Evolutionary conservation across 2,888 invertebrate genomes (phyloP), one percentile per base, ranked within the genome.

Genomic region (Argyresthia goedartella): DNA sequence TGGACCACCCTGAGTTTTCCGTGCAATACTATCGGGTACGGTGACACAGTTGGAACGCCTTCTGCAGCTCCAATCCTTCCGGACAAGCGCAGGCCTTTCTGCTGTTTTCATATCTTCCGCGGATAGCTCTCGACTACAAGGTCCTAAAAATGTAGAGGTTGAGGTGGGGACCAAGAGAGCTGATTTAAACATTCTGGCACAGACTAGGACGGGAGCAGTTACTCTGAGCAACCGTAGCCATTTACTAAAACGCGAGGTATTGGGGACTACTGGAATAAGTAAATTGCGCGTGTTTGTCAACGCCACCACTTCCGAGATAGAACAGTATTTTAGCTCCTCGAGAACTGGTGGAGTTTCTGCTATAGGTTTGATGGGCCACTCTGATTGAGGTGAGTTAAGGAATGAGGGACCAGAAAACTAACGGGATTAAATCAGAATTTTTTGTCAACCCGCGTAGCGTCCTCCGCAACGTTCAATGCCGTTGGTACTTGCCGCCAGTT

Each of bases 221-320:
- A 52, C 2, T 11, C 54, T 39, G n/a, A 54, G 16, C 11, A 54
- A 42, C n/a, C 52, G 53, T 14, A 56, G 44, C 56, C 56, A 56
- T 11, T 51, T 51, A 13, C 55, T 55, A 10, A 56, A 56, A 1
- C 55, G 39, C 6, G 15, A 25, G 8, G 54, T 48, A 11, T 55
- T 55, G 10, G 56, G 56, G 25, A 55, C 25, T 25, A 25, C 2
- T 25, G 2, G 25, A 25, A 25, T 25, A 25, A 2, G 25, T 25
- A 6, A 4, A 2, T 36, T 10, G 16, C 10, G 16, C 33, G 9
- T 10, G 11, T 16, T 33, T 9, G 33, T 11, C n/a, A 25, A 25
- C 25, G 25, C 25, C 25, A 25, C 25, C 25, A 25, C 25, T 25
- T 25, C 25, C 25, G 25, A 25, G 25, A 25, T 25, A 25, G 25